Percentiles rank a stretch among this genome's conserved stretches.
Conservation (phyloP, 92 coral and sea anemone species). For the Palythoa heliodiscus region DNA sequence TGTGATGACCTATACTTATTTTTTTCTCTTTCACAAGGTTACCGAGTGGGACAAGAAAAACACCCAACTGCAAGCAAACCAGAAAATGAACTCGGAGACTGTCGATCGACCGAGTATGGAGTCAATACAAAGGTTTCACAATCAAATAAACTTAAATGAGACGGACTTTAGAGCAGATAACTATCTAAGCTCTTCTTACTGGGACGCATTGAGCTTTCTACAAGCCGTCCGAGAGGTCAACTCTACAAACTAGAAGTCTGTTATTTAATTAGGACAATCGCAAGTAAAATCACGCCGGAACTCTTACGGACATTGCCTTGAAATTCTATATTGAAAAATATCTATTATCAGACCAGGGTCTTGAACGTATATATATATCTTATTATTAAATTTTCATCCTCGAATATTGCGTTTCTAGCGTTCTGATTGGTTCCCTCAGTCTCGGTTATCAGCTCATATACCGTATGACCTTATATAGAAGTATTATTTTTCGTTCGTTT, state of each 20-base stretch:
- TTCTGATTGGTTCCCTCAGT: too few relatives aligned
- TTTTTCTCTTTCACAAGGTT: constrained; percentile 40
- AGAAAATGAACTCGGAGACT: background rate
- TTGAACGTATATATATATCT: too few relatives aligned
- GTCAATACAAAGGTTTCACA: constrained; percentile 3
- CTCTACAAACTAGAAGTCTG: background rate
- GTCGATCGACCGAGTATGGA: constrained; percentile 13
- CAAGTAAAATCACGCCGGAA: background rate
- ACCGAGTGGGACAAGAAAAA: constrained; percentile 55
- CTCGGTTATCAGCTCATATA: too few relatives aligned
- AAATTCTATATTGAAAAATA: background rate
- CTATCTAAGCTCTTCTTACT: constrained; percentile 92
- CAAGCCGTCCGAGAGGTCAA: constrained; percentile 61
- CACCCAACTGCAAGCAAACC: background rate
- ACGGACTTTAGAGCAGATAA: constrained; percentile 78
- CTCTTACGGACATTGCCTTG: background rate
- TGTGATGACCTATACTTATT: too few relatives aligned
- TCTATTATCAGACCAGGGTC: background rate
- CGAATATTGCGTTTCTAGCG: too few relatives aligned
- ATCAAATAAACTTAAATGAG: constrained; percentile 57
- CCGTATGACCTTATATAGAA: too few relatives aligned
- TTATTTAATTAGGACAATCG: background rate
- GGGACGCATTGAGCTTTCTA: constrained; percentile 90
- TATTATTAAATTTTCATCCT: too few relatives aligned
- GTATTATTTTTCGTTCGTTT: too few relatives aligned